Conservation (phyloP, 35 echinoderm and acorn worm genomes). For the Antedon bifida region DNA sequence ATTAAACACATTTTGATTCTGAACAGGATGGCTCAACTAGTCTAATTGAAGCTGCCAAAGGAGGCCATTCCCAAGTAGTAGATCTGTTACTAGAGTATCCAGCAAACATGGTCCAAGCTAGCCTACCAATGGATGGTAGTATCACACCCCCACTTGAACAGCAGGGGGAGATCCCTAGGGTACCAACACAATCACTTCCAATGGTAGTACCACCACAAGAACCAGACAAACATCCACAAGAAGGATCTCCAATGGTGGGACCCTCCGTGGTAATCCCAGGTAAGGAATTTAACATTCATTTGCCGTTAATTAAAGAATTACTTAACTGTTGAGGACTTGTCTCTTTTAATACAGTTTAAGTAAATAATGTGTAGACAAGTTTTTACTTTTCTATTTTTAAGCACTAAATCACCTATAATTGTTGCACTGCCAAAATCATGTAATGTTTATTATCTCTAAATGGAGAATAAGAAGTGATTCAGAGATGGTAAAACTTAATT, state of each 20-base stretch:
- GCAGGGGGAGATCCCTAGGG: conserved; percentile 79
- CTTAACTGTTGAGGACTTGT: too few relatives aligned
- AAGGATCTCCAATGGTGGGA: conserved; percentile 10
- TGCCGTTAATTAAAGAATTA: too few relatives aligned
- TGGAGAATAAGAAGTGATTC: too few relatives aligned
- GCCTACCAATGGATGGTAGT: conserved; percentile 45
- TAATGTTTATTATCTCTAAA: too few relatives aligned
- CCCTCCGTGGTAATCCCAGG: conserved; percentile 16
- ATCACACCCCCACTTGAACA: conserved; percentile 76
- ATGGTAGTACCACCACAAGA: conserved; percentile 87
- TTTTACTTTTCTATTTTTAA: too few relatives aligned
- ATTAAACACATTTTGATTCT: too few relatives aligned
- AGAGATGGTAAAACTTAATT: too few relatives aligned
- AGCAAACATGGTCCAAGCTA: conserved; percentile 42
- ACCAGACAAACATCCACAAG: conserved; percentile 57
- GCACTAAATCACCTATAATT: too few relatives aligned
- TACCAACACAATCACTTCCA: conserved; percentile 84
- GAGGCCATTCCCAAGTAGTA: conserved; percentile 73
- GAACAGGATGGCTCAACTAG: conserved; percentile 94
- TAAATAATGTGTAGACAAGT: too few relatives aligned
- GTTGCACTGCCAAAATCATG: too few relatives aligned
- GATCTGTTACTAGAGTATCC: conserved; percentile 71
- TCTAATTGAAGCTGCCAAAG: conserved; percentile 93
- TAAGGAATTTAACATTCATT: too few relatives aligned
- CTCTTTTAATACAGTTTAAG: too few relatives aligned